Evolutionary conservation across 1,140 invertebrate genomes (phyloP).

Genomic region (Zaprionus camerounensis): DNA sequence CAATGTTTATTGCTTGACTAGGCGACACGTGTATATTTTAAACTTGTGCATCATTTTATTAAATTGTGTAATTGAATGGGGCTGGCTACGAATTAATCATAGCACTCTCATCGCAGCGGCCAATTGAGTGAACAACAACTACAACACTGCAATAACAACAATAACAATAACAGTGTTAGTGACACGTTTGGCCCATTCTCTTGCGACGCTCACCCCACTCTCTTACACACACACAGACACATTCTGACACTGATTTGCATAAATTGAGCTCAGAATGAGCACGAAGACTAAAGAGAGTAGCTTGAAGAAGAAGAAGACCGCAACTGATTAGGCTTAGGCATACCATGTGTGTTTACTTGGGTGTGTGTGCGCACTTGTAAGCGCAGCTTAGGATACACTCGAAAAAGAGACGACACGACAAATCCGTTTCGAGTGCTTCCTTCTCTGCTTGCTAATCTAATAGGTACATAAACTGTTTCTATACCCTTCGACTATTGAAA

Average conservation of each 20-base stretch:
- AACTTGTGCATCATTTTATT: slow-evolving; percentile 19
- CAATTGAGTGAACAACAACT: slow-evolving; percentile 39
- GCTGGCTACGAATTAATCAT: slow-evolving; percentile 39
- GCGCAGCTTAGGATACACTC: slow-evolving; percentile 19
- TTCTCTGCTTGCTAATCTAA: slow-evolving; percentile 26
- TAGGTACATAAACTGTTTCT: background rate
- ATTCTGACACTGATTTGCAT: slow-evolving; percentile 1
- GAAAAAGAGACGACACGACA: slow-evolving; percentile 1
- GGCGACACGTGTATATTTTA: slow-evolving; percentile 32
- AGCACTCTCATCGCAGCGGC: slow-evolving; percentile 19
- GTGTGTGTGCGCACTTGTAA: slow-evolving; percentile 4
- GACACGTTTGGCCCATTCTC: slow-evolving; percentile 23
- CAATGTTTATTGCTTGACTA: slow-evolving; percentile 17
- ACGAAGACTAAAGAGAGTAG: slow-evolving; percentile 1
- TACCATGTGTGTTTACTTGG: background rate
- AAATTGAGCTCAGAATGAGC: slow-evolving; percentile 3
- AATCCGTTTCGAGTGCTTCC: slow-evolving; percentile 31
- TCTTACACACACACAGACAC: background rate
- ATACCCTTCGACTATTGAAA: too few species aligned
- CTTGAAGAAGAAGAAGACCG: background rate
- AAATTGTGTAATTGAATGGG: slow-evolving; percentile 48
- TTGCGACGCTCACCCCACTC: background rate
- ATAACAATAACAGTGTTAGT: background rate
- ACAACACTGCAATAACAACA: background rate
- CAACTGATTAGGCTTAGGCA: slow-evolving; percentile 18